Evolutionary conservation across 2,888 invertebrate species (phyloP).

Genomic region (Drosophila algonquin): DNA sequence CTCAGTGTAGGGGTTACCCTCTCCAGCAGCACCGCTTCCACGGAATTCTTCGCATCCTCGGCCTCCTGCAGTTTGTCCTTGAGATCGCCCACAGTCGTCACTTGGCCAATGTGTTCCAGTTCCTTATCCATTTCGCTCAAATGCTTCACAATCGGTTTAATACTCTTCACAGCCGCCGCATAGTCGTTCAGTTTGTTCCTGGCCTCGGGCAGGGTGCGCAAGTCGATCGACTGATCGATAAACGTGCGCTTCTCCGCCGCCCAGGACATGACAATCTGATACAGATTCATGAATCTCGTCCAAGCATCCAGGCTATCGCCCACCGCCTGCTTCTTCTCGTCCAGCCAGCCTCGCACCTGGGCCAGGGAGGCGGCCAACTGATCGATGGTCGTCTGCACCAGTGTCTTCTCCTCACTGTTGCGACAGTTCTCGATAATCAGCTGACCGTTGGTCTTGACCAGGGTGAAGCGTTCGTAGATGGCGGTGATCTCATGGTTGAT

Average conservation of each 20-base stretch:
- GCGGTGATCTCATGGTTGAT: conserved; percentile 90
- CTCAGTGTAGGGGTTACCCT: conserved; percentile 86
- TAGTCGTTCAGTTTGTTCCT: conserved; percentile 94
- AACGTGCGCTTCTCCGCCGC: conserved; percentile 92
- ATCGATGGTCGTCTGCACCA: conserved; percentile 90
- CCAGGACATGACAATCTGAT: conserved; percentile 93
- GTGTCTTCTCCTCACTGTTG: conserved; percentile 90
- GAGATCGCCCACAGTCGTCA: conserved; percentile 93
- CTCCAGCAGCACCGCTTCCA: conserved; percentile 93
- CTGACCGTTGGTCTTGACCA: conserved; percentile 91
- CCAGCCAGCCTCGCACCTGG: conserved; percentile 91
- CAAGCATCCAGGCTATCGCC: conserved; percentile 95
- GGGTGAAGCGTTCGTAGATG: conserved; percentile 90
- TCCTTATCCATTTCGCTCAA: conserved; percentile 96
- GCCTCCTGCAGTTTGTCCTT: conserved; percentile 93
- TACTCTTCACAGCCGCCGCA: conserved; percentile 94
- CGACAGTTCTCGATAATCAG: conserved; percentile 91
- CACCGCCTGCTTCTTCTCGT: conserved; percentile 92
- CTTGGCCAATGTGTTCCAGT: conserved; percentile 92
- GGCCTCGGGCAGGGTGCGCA: conserved; percentile 91
- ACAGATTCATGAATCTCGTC: conserved; percentile 92
- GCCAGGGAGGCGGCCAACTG: conserved; percentile 91
- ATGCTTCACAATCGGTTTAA: conserved; percentile 94
- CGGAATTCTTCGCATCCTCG: conserved; percentile 93
- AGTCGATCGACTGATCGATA: conserved; percentile 90